Evolutionary conservation across 2,113 vertebrate genomes (phyloP), one percentile per base, ranked within the genome.

Genomic region (Taurulus bubalis): DNA sequence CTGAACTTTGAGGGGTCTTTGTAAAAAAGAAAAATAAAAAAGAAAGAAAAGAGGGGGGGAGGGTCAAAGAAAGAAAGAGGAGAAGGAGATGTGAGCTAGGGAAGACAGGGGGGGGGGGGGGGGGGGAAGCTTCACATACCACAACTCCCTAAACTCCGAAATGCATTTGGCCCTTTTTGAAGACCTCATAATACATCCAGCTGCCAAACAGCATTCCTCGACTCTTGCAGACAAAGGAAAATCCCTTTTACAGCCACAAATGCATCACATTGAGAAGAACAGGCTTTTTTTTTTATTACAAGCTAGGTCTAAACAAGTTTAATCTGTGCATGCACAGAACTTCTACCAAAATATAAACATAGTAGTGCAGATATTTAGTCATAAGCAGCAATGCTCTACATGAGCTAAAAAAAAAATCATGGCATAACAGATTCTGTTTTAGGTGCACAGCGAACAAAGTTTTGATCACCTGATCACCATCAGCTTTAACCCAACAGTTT

Each of bases 91-190:
- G 14, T 69, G 79, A 79, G 83, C 66, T 55, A 71, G 40, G 69
- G 58, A 71, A 26, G n/a, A 51, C 7, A 51, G 7, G 49, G 73
- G 45, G 38, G 53, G 36, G 65, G 11, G 7, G 49, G 73, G 45
- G 38, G 53, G 36, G 65, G 11, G 22, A 64, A 67, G 71, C 28
- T 75, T 77, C 84, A 81, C 91, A 94, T 94, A 91, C 92, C 93
- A 90, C 85, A 91, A 91, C 85, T 92, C 89, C 87, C 92, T 71
- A 51, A 89, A 93, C 86, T 80, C 85, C 79, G 64, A 86, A 85
- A 88, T 78, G 79, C 79, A 77, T 87, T 92, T 88, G 77, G 82
- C 78, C 82, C 77, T 70, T 86, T 79, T 63, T 85, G 76, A 86
- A 85, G 80, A 87, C 68, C 83, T 90, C 82, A 90, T 80, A 84